Base-by-base conservation (phyloP, 2,888 invertebrate genomes). In the Cephonodes hylas region DNA sequence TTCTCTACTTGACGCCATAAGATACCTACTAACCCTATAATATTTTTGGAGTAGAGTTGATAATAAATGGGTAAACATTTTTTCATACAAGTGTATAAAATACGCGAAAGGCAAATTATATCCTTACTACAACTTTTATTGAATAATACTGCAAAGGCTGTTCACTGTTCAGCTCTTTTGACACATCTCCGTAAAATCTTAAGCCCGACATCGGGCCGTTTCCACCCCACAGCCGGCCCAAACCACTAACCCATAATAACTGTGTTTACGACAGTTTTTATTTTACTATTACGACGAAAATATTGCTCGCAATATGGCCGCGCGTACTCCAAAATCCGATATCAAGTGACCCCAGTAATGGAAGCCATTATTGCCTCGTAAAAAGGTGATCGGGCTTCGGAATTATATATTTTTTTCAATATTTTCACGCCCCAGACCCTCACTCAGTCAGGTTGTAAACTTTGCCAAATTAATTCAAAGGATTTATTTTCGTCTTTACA, bases 271-370 rank as follows among this genome's bases (percentile, higher is more conserved):
- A 76, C 83, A 83, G 85, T 87, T 85, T 86, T 86, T 85, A 86
- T 88, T 88, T 86, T 86, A 88, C 81, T 85, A 80, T 86, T 84
- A 86, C 80, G 79, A 75, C 79, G 77, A 53, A 85, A 86, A 85
- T 86, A 86, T 84, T 83, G 86, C 82, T 80, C 77, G 42, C 59
- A 63, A 63, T 62, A 71, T 74, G 75, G 68, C 62, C 67, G 74
- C 76, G 72, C 73, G 74, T 77, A 75, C 76, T 79, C 74, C 73
- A 70, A 76, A 74, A 76, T 77, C 77, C 76, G 76, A 76, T 82
- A 79, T 78, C 81, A 78, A 86, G 81, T 86, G 85, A 85, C 86
- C 84, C 81, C 74, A 71, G 69, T 79, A 84, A 86, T 81, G 71
- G 80, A 62, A 61, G 66, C 81, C 80, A 80, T 87, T 85, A 87